Conservation (phyloP, 2,797 vertebrate species). For the Dendrocincla tyrannina region DNA sequence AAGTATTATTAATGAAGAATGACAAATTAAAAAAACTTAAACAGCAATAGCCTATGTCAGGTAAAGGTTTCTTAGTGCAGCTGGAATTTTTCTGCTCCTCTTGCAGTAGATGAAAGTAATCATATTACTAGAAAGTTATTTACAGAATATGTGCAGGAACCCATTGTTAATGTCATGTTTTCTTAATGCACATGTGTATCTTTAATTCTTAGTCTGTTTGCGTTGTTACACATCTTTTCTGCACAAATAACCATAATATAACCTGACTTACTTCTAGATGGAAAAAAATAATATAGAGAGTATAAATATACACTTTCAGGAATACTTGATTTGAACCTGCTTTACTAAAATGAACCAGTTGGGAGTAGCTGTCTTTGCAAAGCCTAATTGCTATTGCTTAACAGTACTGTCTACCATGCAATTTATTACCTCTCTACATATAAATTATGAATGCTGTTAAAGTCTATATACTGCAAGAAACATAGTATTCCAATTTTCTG, state of each 20-base stretch:
- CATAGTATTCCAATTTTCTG: neutral
- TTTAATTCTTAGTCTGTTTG: neutral
- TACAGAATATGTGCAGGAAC: neutral
- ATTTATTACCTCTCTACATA: neutral
- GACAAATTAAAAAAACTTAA: neutral
- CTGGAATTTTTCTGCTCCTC: neutral
- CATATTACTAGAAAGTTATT: neutral
- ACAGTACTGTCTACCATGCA: neutral
- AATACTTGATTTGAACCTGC: neutral
- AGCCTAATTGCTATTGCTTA: neutral
- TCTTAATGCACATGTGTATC: neutral
- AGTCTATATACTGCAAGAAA: neutral
- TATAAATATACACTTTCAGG: neutral
- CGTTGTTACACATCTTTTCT: neutral
- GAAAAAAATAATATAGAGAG: neutral
- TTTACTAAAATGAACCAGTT: neutral
- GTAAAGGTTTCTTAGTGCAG: neutral
- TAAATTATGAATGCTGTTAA: neutral
- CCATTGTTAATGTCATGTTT: neutral
- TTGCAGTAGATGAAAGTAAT: neutral
- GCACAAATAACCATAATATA: neutral
- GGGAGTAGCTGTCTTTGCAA: neutral
- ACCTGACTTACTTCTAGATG: neutral
- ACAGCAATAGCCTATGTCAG: neutral
- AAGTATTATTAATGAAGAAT: neutral